Base-by-base conservation (phyloP, 1,140 invertebrate species). In the Galleria mellonella region DNA sequence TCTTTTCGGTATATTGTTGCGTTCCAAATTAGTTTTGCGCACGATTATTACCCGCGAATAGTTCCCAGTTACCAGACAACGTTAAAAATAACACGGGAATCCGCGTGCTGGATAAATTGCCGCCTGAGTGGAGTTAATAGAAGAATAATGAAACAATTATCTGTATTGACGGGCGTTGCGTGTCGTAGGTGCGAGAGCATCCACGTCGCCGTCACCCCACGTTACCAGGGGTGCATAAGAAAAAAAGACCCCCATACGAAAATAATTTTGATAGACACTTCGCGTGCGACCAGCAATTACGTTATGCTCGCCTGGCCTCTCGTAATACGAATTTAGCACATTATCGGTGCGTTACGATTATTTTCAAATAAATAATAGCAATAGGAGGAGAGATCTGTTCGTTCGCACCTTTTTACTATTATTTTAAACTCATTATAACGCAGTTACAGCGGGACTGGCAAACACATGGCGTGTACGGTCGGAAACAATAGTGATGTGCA, bases 91-190 rank as follows among this genome's bases (percentile, higher is more conserved):
- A 29, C 38, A 39, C 23, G 32, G 38, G 28, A 43, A 62, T 59
- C 51, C 32, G 54, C 52, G 35, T 46, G 47, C 45, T 43, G 62
- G 58, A 77, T 63, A 75, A 73, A 76, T 79, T 63, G 65, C 60
- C 61, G 55, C 59, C 51, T 67, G 64, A 74, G 52, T 52, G 55
- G 66, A 84, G 78, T 84, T 84, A 84, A 84, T 81, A 75, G 64
- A 72, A 78, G 66, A 81, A 77, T 81, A 84, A 84, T 84, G 81
- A 79, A 84, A 81, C 77, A 81, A 84, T 84, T 83, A 84, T 67
- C 55, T 49, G 55, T 70, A 76, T 69, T 68, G 77, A 65, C 63
- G 70, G 60, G 49, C 41, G 40, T 83, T 67, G 77, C 79, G 79
- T 83, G 79, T 56, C 57, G 45, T 43, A 55, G 60, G 62, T 58